Evolutionary conservation across 2,113 vertebrate species (phyloP), one percentile per base, ranked within the genome.

Genomic region (Manacus vitellinus): DNA sequence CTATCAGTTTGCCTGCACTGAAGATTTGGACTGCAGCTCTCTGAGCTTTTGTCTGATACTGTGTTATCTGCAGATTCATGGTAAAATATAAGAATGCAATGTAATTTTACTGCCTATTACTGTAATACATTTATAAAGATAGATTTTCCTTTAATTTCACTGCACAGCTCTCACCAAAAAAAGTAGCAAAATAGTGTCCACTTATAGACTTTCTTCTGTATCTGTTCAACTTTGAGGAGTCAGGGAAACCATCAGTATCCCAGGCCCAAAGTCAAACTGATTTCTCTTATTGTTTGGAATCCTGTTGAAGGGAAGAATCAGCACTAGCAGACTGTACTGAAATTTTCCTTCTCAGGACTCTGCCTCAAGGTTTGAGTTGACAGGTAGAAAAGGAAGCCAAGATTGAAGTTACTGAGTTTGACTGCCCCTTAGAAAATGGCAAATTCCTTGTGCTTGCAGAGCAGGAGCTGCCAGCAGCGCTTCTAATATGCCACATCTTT

Each of bases 191-290:
- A 41, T 10, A 15, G 2, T 44, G 12, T 28, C 55, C 12, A 21
- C 6, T 4, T 18, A 8, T 0, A 39, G 35, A 56, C 4, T 39
- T 70, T 1, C 27, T 2, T 56, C 35, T 33, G 21, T 30, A 41
- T 35, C 33, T 80, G 5, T 16, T 66, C 37, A 58, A 1, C 24
- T 89, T 73, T 2, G 2, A 6, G 5, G 24, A 56, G 76, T 56
- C 33, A 54, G 14, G 14, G 19, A 25, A 82, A 16, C 31, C 12
- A 13, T 33, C 4, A 4, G 17, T 55, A 68, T 16, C 18, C 22
- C 62, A 51, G n/a, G 33, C 11, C 11, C 5, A 33, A 20, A 7
- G 3, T 31, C 59, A 72, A 31, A 35, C 0, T 13, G 3, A n/a
- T 74, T 44, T 58, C 33, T 9, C 49, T 28, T 39, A 35, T 21